Base-by-base conservation (phyloP, 2,113 vertebrate genomes). In the Xiphias gladius region DNA sequence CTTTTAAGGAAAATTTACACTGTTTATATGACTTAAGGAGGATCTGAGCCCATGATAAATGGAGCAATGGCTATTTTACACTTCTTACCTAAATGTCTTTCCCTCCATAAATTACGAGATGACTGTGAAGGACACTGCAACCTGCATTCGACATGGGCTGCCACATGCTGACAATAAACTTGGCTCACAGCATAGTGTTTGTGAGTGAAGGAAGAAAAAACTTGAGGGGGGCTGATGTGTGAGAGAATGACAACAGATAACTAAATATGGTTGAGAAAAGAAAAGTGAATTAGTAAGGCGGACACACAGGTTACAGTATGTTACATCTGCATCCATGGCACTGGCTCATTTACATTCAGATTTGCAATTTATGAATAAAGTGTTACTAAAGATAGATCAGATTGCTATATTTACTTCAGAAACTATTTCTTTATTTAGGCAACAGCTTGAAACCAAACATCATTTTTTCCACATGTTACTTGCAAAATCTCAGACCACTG, bases 201-300 rank as follows among this genome's bases (percentile, higher is more conserved):
- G n/a, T 43, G 58, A 67, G 41, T 32, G 30, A 32, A 43, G 63
- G 20, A 37, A 39, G 63, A 30, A 58, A 39, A 67, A 64, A 28
- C 50, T 12, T 59, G 54, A 79, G n/a, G 41, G 32, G 58, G 66
- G 39, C 24, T 46, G 59, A 46, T 50, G 58, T 70, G 54, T n/a
- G 74, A 73, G 73, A 69, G 58, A 74, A 65, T 24, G 32, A 70
- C 68, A 69, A 50, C 28, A 48, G 54, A 63, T 26, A 48, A 32
- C 61, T 67, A 62, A 50, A 79, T 22, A 58, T 37, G 58, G 65
- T 39, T 20, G 10, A 32, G 7, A 13, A 22, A 32, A 35, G 6
- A 37, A n/a, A 1, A 63, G 37, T 70, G 46, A 46, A 70, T 64
- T 64, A 62, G 46, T 30, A 50, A 20, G 22, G 48, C 12, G 1